Evolutionary conservation across 2,888 invertebrate genomes (phyloP).

Genomic region (Eristalinus sepulchralis): DNA sequence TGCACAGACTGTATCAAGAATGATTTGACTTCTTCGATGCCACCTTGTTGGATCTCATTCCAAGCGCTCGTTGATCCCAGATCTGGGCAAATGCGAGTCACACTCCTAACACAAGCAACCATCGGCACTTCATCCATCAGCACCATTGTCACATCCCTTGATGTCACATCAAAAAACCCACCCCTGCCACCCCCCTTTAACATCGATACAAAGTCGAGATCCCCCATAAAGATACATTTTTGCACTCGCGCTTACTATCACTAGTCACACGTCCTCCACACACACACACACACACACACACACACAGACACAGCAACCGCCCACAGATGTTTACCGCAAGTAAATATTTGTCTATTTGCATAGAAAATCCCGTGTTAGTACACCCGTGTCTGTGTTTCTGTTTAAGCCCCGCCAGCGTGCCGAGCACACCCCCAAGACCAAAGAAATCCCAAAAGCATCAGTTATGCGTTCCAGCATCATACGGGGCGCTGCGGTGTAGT

Average conservation of each 20-base stretch:
- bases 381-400: neutral
- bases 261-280: neutral
- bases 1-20: too few relatives aligned
- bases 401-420: neutral
- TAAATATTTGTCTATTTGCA: conserved; percentile 64
- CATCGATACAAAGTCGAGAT: neutral
- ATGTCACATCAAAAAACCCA: too few relatives aligned
- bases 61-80: too few relatives aligned
- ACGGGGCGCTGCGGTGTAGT: neutral
- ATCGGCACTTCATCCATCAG: too few relatives aligned
- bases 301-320: too few relatives aligned
- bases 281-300: too few relatives aligned
- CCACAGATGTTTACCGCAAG: conserved; percentile 34
- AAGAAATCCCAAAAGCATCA: neutral
- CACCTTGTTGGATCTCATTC: too few relatives aligned
- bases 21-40: too few relatives aligned
- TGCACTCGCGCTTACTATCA: neutral
- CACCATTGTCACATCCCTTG: too few relatives aligned
- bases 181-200: neutral
- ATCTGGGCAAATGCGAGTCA: too few relatives aligned
- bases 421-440: neutral
- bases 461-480: neutral
- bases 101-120: too few relatives aligned
- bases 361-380: conserved; percentile 55
- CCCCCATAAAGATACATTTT: neutral